phyloP scores from a whole-genome alignment of 92 coral and sea anemone species.

The Blastomussa wellsi region DNA sequence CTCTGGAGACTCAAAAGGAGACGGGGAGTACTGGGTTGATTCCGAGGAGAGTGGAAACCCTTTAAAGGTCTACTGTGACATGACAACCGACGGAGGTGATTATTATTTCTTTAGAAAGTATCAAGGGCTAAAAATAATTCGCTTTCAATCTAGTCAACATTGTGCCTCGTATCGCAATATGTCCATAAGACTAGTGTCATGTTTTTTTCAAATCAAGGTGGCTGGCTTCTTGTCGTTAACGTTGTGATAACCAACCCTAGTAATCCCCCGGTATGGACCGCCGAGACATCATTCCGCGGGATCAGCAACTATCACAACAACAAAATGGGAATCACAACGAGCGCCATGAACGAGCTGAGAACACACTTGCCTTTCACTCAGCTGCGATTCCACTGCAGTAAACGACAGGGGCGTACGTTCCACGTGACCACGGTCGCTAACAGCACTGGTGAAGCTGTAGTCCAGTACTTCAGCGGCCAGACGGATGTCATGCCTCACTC shows the following conservation, averaged over 20 bases:
- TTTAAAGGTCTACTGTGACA: conserved; percentile 56
- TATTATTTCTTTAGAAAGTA: background rate
- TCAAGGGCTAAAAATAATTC: background rate
- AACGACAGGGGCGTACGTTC: conserved; percentile 36
- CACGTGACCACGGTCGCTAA: conserved; percentile 31
- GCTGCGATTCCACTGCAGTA: conserved; percentile 60
- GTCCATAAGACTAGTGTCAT: background rate
- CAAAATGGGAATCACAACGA: conserved; percentile 11
- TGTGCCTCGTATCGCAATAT: background rate
- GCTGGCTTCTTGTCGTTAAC: conserved; percentile 43
- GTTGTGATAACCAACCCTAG: background rate
- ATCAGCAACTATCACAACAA: conserved; percentile 33
- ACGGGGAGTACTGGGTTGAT: conserved; percentile 62
- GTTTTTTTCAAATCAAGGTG: conserved; percentile 6
- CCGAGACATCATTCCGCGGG: conserved; percentile 18
- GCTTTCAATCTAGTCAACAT: background rate
- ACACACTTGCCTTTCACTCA: conserved; percentile 32
- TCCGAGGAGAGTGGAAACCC: conserved; percentile 47
- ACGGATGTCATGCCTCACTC: conserved; percentile 20
- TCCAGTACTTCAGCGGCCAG: conserved; percentile 29
- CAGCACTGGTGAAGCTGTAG: conserved; percentile 23
- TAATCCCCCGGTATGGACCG: conserved; percentile 17
- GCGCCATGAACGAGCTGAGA: conserved; percentile 34
- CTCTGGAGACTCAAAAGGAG: conserved; percentile 38
- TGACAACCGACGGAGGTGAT: conserved; percentile 57